phyloP scores from a whole-genome alignment of 2,113 vertebrate genomes.

The Naja naja region DNA sequence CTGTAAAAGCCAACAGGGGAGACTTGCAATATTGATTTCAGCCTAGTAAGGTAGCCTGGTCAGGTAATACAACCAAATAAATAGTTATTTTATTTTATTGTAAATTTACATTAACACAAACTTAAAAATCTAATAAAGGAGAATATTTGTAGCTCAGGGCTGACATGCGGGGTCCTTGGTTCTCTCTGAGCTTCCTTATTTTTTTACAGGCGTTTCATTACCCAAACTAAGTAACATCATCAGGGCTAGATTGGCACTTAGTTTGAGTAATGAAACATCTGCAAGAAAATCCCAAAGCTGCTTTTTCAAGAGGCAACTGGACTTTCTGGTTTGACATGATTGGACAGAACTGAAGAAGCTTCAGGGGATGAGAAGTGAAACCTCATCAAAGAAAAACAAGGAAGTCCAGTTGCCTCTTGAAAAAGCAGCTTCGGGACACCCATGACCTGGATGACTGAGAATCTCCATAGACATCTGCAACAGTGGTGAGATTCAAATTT shows the following conservation, averaged over 20 bases:
- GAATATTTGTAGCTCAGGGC: not conserved
- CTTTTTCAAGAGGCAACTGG: too few relatives aligned
- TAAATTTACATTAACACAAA: not conserved
- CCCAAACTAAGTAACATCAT: too few relatives aligned
- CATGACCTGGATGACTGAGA: too few relatives aligned
- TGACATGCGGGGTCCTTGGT: not conserved
- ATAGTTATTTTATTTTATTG: not conserved
- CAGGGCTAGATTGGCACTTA: not conserved
- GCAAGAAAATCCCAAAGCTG: not conserved
- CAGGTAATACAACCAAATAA: not conserved
- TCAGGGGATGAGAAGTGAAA: too few relatives aligned
- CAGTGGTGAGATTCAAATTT: too few relatives aligned
- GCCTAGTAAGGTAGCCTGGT: not conserved
- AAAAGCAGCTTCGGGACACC: too few relatives aligned
- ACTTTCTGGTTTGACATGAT: too few relatives aligned
- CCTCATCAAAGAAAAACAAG: too few relatives aligned
- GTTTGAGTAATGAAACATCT: not conserved
- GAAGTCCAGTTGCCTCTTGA: too few relatives aligned
- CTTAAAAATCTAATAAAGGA: not conserved
- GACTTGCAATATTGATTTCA: not conserved
- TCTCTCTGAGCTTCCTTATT: not conserved
- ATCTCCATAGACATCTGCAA: not conserved
- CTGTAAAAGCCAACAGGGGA: not conserved
- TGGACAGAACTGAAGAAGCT: too few relatives aligned
- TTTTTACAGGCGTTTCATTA: too few relatives aligned